Evolutionary conservation across 2,888 invertebrate genomes (phyloP).

Genomic region (Neoitamus cyanurus): DNA sequence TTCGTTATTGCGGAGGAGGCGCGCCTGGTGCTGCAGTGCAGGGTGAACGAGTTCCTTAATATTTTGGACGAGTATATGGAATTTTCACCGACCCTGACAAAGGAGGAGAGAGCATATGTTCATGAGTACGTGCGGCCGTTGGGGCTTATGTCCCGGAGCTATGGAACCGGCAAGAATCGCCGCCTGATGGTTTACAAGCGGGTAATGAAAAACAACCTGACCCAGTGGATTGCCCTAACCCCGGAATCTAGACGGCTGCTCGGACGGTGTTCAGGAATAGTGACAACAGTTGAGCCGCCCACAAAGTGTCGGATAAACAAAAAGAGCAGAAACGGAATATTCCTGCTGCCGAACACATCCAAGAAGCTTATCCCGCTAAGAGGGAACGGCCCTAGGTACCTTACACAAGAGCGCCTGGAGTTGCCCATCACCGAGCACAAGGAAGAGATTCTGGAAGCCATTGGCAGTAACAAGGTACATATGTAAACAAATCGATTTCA

Average conservation of each 20-base stretch:
- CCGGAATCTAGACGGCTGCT: conserved; percentile 1
- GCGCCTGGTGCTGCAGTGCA: neutral
- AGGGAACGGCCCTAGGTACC: neutral
- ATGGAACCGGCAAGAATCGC: conserved; percentile 18
- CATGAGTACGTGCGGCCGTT: conserved; percentile 11
- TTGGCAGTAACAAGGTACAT: conserved; percentile 4
- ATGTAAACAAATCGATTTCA: conserved; percentile 39
- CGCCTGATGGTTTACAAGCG: conserved; percentile 12
- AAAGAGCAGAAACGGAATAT: neutral
- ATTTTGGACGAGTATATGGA: neutral
- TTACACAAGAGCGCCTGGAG: neutral
- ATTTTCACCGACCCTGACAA: conserved; percentile 19
- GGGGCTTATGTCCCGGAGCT: neutral
- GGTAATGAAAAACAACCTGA: neutral
- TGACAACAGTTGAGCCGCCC: neutral
- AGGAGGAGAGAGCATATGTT: conserved; percentile 7
- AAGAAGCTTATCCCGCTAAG: neutral
- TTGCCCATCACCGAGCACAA: conserved; percentile 9
- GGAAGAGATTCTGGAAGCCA: neutral
- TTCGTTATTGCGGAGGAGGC: neutral
- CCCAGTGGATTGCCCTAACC: neutral
- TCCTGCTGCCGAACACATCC: neutral
- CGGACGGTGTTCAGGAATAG: neutral
- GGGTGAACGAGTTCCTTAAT: neutral
- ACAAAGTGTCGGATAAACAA: neutral